Evolutionary conservation across 2,113 vertebrate genomes (phyloP), one percentile per base, ranked within the genome.

Genomic region (Zootoca vivipara): DNA sequence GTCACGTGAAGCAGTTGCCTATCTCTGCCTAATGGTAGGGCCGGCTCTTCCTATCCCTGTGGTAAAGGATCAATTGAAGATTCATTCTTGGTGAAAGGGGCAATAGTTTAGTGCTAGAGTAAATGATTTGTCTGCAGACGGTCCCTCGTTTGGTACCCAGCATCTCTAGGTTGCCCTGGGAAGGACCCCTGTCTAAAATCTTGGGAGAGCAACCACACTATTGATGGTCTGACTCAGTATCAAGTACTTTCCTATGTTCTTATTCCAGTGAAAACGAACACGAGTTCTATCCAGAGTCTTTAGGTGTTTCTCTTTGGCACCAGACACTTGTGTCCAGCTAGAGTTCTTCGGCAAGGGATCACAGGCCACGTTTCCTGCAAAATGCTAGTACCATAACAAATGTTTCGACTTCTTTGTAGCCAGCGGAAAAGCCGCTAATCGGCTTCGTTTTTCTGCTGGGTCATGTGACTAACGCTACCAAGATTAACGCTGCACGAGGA

Each of bases 401-500:
- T 85, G 91, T 64, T 94, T 89, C 80, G 85, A 82, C 85, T 83
- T 0, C 4, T 91, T 92, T 88, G 80, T 90, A 89, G 85, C 89
- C 0, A 0, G 89, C 87, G 58, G 92, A 91, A 87, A 94, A 96
- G 80, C 90, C 82, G 26, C 92, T 98, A 98, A 98, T 98, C 97
- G 93, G 97, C 97, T 98, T 98, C 96, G 52, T 95, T 94, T 56
- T 96, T 94, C 94, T 93, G 84, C 93, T 62, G 35, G 94, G 95
- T 97, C 97, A 98, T 91, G 88, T 96, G 96, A 96, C 92, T 30
- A 88, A 52, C 96, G 93, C 96, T 90, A 95, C 95, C 92, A 96
- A 97, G 97, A 98, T 98, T 98, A 98, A 95, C 95, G 94, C 94
- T 96, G 97, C 97, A 98, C 96, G 96, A 97, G 97, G 96, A 96